phyloP scores from a whole-genome alignment of 2,888 invertebrate species.

The Peribatodes rhomboidaria region DNA sequence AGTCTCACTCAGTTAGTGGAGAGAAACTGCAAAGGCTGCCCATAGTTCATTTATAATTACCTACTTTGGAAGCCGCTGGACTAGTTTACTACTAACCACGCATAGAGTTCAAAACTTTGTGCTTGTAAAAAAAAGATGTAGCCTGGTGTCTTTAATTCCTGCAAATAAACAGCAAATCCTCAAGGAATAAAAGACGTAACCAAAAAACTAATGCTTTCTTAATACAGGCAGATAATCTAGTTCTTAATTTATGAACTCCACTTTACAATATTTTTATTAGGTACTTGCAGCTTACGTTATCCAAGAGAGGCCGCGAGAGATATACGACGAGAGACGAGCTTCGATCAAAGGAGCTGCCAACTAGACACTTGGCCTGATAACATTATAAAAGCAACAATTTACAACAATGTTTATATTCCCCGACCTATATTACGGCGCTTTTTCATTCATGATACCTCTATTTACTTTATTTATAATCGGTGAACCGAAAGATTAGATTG shows the following conservation, averaged over 20 bases:
- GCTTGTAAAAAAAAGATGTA: too few relatives aligned
- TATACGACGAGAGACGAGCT: conserved; percentile 48
- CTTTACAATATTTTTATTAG: conserved; percentile 31
- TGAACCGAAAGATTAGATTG: conserved; percentile 28
- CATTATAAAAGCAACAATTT: conserved; percentile 51
- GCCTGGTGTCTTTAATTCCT: too few relatives aligned
- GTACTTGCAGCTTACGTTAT: conserved; percentile 35
- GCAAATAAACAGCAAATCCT: too few relatives aligned
- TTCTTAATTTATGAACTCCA: conserved; percentile 15
- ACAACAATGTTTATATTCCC: conserved; percentile 56
- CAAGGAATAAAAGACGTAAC: too few relatives aligned
- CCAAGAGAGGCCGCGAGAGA: conserved; percentile 50
- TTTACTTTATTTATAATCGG: conserved; percentile 34
- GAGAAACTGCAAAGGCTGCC: too few relatives aligned
- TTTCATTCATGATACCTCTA: conserved; percentile 64
- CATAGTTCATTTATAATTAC: too few relatives aligned
- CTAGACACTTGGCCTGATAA: conserved; percentile 60
- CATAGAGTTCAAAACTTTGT: too few relatives aligned
- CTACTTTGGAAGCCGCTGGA: too few relatives aligned
- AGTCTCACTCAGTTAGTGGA: too few relatives aligned
- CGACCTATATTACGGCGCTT: conserved; percentile 52
- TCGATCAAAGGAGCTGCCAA: conserved; percentile 64
- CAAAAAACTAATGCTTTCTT: conserved; percentile 94
- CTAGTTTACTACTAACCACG: too few relatives aligned
- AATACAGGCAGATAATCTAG: background rate